Evolutionary conservation across 2,797 vertebrate genomes (phyloP).

Genomic region (Artibeus jamaicensis): DNA sequence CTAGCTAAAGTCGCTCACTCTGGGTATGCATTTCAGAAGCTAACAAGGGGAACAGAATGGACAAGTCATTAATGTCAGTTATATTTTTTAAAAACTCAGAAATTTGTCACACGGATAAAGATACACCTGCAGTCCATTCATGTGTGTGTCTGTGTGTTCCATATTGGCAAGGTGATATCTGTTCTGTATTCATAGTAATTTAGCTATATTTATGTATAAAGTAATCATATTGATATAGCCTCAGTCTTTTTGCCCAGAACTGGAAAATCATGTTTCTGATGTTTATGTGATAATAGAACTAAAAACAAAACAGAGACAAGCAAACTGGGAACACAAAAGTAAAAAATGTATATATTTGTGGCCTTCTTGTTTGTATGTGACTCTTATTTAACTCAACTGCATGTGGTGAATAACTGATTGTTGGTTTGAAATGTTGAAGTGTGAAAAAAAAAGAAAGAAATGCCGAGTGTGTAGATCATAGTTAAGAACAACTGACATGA

Average conservation of each 20-base stretch:
- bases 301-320: conserved; percentile 14
- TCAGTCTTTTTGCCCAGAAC: neutral
- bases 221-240: neutral
- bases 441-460: no score
- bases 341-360: neutral
- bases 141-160: neutral
- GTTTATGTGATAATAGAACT: neutral
- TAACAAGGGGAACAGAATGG: neutral
- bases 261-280: conserved; percentile 35
- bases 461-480: neutral
- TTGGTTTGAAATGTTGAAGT: conserved; percentile 51
- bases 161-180: neutral
- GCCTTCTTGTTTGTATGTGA: neutral
- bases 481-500: conserved; percentile 33
- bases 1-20: neutral
- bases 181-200: neutral
- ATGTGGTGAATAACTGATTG: neutral
- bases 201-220: neutral
- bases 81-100: neutral
- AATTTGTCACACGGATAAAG: neutral
- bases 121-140: neutral
- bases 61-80: neutral
- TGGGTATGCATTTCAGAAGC: neutral
- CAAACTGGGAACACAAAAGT: neutral
- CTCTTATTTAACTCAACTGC: conserved; percentile 2